Base-by-base conservation (phyloP, 2,888 invertebrate species). In the Acrocera orbiculus region DNA sequence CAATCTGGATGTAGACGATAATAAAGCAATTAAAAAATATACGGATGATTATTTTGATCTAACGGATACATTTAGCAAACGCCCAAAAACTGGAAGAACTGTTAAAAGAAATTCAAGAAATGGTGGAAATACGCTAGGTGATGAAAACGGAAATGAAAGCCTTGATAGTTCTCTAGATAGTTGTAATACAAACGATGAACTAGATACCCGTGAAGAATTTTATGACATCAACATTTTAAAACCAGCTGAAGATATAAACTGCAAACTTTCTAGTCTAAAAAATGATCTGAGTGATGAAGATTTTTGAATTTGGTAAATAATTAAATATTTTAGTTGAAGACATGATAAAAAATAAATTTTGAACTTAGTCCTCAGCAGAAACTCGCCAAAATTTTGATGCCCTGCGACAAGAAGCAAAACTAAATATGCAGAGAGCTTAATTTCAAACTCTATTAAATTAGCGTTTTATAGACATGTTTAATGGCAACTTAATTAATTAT, bases 211-310 rank as follows among this genome's bases (percentile, higher is more conserved):
- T n/a, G n/a, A n/a, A n/a, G n/a, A n/a, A n/a, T n/a, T n/a, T 30
- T 57, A 60, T 14, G 57, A 58, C 36, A 53, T 58, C 9, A 57
- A 55, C 39, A 48, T 60, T 35, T 55, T 56, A 3, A 60, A 58
- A 38, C 44, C 60, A 9, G 51, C 56, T n/a, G 53, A 51, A 3
- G 53, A 55, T 34, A 36, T 52, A 24, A 49, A 53, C 7, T 25
- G 52, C 33, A 51, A 58, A 16, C 51, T n/a, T n/a, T n/a, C 57
- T 9, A 14, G n/a, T 13, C 16, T 13, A 4, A 40, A 40, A 11
- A 28, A 36, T 30, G 57, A 58, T 32, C 50, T 52, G 30, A 58
- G 57, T 36, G 59, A 57, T 38, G 5, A 57, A 54, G 39, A 58
- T 33, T 56, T 58, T 36, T 58, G 47, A 42, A 25, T n/a, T 10